These are phyloP conservation scores for Elephantulus edwardii DNA, from an alignment of 2,113 vertebrate species.

Conservation along the genomic window DNA sequence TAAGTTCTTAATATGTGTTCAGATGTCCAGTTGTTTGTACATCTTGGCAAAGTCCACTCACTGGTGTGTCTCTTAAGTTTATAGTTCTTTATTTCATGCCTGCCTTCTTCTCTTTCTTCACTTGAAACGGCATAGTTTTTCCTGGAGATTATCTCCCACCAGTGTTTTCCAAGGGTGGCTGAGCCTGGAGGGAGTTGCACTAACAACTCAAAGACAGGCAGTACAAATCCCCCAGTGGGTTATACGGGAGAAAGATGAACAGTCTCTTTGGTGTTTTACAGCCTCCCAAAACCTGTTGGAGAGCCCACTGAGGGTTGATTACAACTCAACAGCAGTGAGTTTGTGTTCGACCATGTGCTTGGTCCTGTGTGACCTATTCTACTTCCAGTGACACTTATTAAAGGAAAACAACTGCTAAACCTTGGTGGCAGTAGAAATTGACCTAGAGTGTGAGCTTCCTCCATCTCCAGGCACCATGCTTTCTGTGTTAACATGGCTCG, in stretches of 20 bases:
- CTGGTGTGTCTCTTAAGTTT: background rate
- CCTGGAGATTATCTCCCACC: background rate
- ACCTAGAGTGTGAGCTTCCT: background rate
- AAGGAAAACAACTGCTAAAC: background rate
- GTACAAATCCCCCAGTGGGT: no score
- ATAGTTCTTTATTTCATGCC: background rate
- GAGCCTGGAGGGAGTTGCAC: no score
- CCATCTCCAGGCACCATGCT: background rate
- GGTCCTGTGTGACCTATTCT: background rate
- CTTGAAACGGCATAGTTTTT: background rate
- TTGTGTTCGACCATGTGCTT: background rate
- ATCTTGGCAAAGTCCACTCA: background rate
- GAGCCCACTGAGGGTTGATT: no score
- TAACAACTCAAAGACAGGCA: no score
- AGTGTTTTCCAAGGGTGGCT: no score
- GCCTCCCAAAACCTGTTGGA: no score
- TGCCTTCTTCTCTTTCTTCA: background rate
- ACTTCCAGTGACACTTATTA: background rate
- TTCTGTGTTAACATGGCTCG: background rate
- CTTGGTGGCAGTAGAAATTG: background rate
- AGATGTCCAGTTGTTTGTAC: background rate
- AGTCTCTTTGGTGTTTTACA: no score
- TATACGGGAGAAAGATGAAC: no score
- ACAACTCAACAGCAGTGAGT: background rate
- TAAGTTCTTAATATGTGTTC: conserved; percentile 20